These are phyloP conservation scores for Stegodyphus dumicola DNA, from an alignment of 1,140 invertebrate genomes.

Conservation along the genomic window DNA sequence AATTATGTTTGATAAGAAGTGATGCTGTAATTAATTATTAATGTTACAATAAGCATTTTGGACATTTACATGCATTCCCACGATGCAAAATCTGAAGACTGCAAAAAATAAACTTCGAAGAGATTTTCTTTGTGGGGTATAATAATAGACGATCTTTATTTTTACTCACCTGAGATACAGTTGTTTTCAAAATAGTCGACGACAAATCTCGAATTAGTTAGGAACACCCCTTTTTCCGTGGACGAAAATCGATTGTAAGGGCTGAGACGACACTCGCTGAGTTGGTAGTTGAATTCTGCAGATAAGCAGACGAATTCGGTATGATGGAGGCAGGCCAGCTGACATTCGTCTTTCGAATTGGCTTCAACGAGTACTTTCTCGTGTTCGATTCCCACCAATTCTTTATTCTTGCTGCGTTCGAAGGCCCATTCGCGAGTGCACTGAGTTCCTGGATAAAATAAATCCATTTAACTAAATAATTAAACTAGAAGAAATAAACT, in stretches of 20 bases:
- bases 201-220: slow-evolving; percentile 37
- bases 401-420: slow-evolving; percentile 82
- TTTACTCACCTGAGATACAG: slow-evolving; percentile 68
- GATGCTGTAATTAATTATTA: too few relatives aligned
- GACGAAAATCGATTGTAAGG: slow-evolving; percentile 80
- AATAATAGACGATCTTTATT: not conserved
- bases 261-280: slow-evolving; percentile 85
- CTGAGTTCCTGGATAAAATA: slow-evolving; percentile 10
- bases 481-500: not conserved
- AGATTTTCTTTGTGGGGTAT: not conserved
- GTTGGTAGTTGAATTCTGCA: slow-evolving; percentile 87
- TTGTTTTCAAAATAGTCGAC: slow-evolving; percentile 70
- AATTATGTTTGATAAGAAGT: too few relatives aligned
- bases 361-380: slow-evolving; percentile 70
- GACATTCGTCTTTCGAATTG: slow-evolving; percentile 82
- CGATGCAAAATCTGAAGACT: too few relatives aligned
- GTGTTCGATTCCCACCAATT: slow-evolving; percentile 70
- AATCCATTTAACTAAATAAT: not conserved
- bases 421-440: slow-evolving; percentile 80
- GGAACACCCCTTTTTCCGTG: slow-evolving; percentile 52
- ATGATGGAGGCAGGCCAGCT: slow-evolving; percentile 87
- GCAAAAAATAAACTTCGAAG: too few relatives aligned
- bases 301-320: slow-evolving; percentile 90
- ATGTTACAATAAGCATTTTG: too few relatives aligned
- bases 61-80: too few relatives aligned